Base-by-base conservation (phyloP, 2,888 invertebrate genomes). In the Acanthococcus lagerstroemiae region DNA sequence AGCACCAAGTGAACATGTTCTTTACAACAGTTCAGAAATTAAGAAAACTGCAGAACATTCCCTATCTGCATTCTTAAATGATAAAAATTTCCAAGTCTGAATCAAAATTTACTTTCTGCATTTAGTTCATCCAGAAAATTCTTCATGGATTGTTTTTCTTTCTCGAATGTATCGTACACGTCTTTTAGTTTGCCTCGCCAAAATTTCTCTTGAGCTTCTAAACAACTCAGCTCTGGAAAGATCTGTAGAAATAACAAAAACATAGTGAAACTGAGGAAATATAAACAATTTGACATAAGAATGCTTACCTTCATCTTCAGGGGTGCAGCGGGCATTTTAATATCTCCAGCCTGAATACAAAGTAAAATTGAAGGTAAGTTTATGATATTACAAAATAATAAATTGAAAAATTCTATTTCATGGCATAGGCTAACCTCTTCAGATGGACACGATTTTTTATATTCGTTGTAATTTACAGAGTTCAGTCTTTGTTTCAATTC, bases 101-200 rank as follows among this genome's bases (percentile, higher is more conserved):
- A n/a, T n/a, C n/a, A n/a, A n/a, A n/a, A n/a, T n/a, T 48, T 48
- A 61, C 61, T 61, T 52, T 61, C 61, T 4, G 27, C 12, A 9
- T 25, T 27, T 5, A 61, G 19, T 21, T 50, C 48, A 22, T 21
- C 17, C 1, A 57, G 9, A 25, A 46, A 9, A 24, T 3, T 58
- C 46, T 58, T 45, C 46, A 46, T 24, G 22, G 12, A 9, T 46
- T 46, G 6, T n/a, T 50, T 22, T 27, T 21, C 22, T 48, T 26
- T 61, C 50, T 25, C 54, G 7, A 30, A 50, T 22, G 26, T 50
- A 17, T 61, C 61, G 22, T 15, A 26, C 5, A 61, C 30, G 48
- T 61, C 61, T 61, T 61, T 61, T 15, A 61, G 48, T 50, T n/a
- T 48, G 15, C 61, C 61, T 61, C 50, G 48, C 61, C 61, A 61